Evolutionary conservation across 1,140 invertebrate species (phyloP).

Genomic region (Brachionus sp.): DNA sequence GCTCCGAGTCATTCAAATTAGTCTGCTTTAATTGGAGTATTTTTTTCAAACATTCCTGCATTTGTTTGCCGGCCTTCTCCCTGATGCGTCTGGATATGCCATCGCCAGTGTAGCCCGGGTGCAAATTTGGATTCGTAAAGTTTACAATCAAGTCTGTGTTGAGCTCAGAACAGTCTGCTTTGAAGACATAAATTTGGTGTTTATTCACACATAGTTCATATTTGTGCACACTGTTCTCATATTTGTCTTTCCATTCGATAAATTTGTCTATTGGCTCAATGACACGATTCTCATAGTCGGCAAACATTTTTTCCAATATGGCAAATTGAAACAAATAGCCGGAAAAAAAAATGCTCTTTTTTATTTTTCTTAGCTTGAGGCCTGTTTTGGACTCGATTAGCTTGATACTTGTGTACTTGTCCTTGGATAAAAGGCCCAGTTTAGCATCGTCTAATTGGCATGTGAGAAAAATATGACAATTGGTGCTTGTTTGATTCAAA

Average conservation of each 20-base stretch:
- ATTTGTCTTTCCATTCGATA: neutral
- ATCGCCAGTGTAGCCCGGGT: slow-evolving; percentile 14
- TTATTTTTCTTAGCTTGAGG: slow-evolving; percentile 2
- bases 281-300: neutral
- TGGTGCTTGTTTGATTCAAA: neutral
- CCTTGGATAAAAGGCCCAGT: neutral
- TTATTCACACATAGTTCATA: neutral
- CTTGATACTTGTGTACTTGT: neutral
- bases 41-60: slow-evolving; percentile 35
- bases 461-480: neutral
- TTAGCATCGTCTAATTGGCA: neutral
- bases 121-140: slow-evolving; percentile 18
- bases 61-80: slow-evolving; percentile 33
- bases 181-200: neutral
- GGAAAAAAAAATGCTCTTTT: neutral
- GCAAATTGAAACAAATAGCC: slow-evolving; percentile 12
- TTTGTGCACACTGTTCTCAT: neutral
- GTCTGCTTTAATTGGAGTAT: neutral
- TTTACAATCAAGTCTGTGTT: slow-evolving; percentile 8
- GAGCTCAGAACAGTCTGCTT: slow-evolving; percentile 7
- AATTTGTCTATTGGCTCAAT: neutral
- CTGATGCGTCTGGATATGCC: neutral
- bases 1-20: neutral
- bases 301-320: neutral
- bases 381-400: slow-evolving; percentile 29